Conservation (phyloP, 2,113 vertebrate genomes). For the Toxostoma redivivum region DNA sequence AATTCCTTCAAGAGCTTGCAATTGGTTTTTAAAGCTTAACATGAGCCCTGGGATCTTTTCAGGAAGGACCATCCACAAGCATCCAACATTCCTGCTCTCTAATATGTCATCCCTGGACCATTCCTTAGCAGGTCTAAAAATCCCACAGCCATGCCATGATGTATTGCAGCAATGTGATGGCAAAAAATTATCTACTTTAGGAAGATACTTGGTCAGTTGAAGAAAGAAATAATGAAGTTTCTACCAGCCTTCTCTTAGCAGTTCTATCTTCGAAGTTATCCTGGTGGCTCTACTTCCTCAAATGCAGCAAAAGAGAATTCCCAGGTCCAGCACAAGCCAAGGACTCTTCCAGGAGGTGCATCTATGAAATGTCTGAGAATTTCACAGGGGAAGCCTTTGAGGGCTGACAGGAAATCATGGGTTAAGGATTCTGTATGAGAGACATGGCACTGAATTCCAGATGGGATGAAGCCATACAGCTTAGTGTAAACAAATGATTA, state of each 20-base stretch:
- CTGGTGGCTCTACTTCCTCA: not conserved
- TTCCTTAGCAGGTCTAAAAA: not conserved
- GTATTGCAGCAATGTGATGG: not conserved
- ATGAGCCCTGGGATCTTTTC: not conserved
- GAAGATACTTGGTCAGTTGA: not conserved
- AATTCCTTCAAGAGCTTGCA: not conserved
- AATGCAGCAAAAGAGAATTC: not conserved
- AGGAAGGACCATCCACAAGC: not conserved
- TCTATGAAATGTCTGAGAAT: not conserved
- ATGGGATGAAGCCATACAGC: not conserved
- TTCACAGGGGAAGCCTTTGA: not conserved
- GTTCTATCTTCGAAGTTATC: not conserved
- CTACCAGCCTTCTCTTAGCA: not conserved
- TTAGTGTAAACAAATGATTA: slow-evolving; percentile 45
- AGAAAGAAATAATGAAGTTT: not conserved
- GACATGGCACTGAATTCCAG: not conserved
- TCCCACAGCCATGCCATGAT: not conserved
- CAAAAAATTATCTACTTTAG: not conserved
- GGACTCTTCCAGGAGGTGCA: not conserved
- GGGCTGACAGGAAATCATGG: not conserved
- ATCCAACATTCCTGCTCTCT: not conserved
- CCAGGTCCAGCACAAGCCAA: not conserved
- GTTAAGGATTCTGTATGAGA: not conserved
- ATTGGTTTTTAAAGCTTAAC: not conserved
- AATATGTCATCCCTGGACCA: not conserved